Evolutionary conservation across 35 echinoderm and acorn worm species (phyloP).

Genomic region (Heliocidaris tuberculata): DNA sequence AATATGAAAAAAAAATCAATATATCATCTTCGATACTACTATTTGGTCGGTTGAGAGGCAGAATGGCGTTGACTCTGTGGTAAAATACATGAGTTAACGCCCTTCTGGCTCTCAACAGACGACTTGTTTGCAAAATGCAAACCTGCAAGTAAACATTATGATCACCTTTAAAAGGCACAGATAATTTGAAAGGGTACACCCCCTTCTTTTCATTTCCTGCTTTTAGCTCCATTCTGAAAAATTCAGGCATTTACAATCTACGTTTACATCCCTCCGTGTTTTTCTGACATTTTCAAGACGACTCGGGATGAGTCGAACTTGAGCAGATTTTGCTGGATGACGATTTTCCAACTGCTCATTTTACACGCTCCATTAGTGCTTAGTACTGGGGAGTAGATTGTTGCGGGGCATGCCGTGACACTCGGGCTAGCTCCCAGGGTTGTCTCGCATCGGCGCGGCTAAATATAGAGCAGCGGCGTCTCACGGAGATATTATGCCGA

Average conservation of each 20-base stretch:
- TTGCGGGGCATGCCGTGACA: background rate
- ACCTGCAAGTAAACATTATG: background rate
- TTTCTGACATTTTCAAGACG: background rate
- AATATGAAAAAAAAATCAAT: background rate
- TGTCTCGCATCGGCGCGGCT: background rate
- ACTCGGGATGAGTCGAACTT: background rate
- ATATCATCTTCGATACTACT: background rate
- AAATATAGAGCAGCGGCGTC: background rate
- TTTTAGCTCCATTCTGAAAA: background rate
- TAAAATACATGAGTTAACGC: too few species aligned
- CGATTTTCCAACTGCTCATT: background rate
- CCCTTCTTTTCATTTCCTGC: background rate
- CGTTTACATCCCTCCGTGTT: background rate
- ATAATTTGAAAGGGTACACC: background rate
- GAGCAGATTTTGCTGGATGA: background rate
- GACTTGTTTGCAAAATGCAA: background rate
- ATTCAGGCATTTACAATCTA: slow-evolving; percentile 11
- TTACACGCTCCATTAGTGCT: background rate
- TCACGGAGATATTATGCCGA: slow-evolving; percentile 4
- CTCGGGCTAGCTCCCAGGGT: background rate
- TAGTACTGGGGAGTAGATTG: background rate
- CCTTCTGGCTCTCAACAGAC: too few species aligned
- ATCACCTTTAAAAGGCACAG: background rate
- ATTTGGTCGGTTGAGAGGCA: background rate
- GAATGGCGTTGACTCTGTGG: too few species aligned